Conservation (phyloP, 2,113 vertebrate genomes). For the Agelaius tricolor region DNA sequence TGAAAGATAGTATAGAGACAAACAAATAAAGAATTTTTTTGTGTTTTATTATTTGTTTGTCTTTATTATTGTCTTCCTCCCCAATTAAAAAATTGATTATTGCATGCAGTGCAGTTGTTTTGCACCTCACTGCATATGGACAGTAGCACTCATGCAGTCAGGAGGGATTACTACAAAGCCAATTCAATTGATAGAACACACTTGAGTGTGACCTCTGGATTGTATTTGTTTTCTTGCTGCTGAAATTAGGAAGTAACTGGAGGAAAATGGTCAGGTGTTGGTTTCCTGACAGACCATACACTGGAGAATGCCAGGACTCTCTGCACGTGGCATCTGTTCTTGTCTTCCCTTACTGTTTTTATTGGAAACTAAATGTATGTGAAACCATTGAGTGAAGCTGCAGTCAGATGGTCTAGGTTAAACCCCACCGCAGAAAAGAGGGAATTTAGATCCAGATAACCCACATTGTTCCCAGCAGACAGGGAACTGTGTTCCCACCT, state of each 20-base stretch:
- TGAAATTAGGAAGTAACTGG: neutral
- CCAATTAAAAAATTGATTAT: neutral
- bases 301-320: neutral
- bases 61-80: neutral
- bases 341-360: neutral
- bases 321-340: neutral
- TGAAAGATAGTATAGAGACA: neutral
- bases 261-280: neutral
- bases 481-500: neutral
- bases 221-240: neutral
- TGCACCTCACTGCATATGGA: neutral
- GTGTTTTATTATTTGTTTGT: neutral
- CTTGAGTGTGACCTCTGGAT: neutral
- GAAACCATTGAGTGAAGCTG: neutral
- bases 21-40: neutral
- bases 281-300: neutral
- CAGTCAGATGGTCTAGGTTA: neutral
- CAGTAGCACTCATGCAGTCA: neutral
- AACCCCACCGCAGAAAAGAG: neutral
- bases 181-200: neutral
- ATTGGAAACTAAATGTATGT: neutral
- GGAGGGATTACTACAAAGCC: neutral
- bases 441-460: neutral
- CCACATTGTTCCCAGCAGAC: neutral
- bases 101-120: fast-evolving